Conservation (phyloP, 2,888 invertebrate species). For the Epirrhoe tristata region DNA sequence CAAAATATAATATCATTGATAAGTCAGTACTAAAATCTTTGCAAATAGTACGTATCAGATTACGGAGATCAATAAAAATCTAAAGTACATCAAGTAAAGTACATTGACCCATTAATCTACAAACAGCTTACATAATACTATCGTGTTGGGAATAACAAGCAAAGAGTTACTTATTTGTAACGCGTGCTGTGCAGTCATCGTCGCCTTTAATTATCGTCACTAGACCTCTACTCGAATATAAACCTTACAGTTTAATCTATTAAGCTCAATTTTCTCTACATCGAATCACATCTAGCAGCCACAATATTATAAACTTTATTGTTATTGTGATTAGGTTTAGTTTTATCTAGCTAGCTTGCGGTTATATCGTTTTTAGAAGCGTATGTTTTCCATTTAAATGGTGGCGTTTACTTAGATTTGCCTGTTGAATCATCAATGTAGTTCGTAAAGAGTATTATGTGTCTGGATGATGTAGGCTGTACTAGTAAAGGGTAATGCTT, state of each 20-base stretch:
- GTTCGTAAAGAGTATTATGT: slow-evolving; percentile 48
- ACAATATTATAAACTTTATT: background rate
- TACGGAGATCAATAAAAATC: slow-evolving; percentile 39
- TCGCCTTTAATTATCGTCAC: slow-evolving; percentile 54
- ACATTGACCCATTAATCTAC: slow-evolving; percentile 76
- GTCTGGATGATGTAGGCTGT: slow-evolving; percentile 34
- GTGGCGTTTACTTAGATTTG: slow-evolving; percentile 63
- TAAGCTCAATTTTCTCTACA: slow-evolving; percentile 32
- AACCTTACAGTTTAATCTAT: slow-evolving; percentile 29
- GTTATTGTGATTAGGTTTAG: background rate
- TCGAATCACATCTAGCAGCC: background rate
- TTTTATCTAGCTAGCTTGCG: slow-evolving; percentile 1
- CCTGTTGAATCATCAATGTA: slow-evolving; percentile 62
- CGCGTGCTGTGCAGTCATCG: slow-evolving; percentile 63
- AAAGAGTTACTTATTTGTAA: slow-evolving; percentile 58
- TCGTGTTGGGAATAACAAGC: slow-evolving; percentile 61
- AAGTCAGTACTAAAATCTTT: slow-evolving; percentile 30
- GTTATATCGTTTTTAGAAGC: slow-evolving; percentile 36
- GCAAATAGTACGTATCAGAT: slow-evolving; percentile 36
- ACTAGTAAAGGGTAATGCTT: slow-evolving; percentile 36
- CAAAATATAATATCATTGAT: slow-evolving; percentile 35
- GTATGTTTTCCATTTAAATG: slow-evolving; percentile 49
- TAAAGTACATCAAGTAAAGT: slow-evolving; percentile 37
- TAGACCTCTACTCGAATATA: slow-evolving; percentile 26
- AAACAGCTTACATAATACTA: slow-evolving; percentile 62